Evolutionary conservation across 1,140 invertebrate species (phyloP).

Genomic region (Drosophila sp.): DNA sequence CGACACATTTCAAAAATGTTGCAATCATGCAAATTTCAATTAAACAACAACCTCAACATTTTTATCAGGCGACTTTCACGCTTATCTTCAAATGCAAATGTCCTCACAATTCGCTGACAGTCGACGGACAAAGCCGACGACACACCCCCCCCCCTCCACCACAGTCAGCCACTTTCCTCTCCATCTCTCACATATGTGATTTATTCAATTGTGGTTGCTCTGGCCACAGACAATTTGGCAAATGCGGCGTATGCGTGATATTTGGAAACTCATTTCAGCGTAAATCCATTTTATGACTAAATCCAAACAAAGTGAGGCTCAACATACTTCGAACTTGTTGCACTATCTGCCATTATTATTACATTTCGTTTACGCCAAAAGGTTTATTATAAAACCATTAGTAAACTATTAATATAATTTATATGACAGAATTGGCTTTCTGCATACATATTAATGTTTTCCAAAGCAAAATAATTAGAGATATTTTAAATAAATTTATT

Average conservation of each 20-base stretch:
- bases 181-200: no score
- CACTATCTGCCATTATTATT: constrained; percentile 38
- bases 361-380: constrained; percentile 16
- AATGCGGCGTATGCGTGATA: constrained; percentile 30
- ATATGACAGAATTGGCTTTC: not conserved
- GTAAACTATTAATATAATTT: constrained; percentile 12
- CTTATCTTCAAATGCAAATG: constrained; percentile 61
- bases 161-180: constrained; percentile 10
- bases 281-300: constrained; percentile 18
- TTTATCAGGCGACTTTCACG: constrained; percentile 48
- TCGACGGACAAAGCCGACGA: constrained; percentile 20
- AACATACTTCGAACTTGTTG: constrained; percentile 46
- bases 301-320: constrained; percentile 11
- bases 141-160: not conserved
- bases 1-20: constrained; percentile 45
- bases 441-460: no score
- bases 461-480: no score
- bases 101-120: constrained; percentile 34
- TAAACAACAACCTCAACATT: constrained; percentile 54
- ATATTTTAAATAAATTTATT: no score
- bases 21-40: constrained; percentile 70
- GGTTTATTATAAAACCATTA: constrained; percentile 41
- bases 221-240: constrained; percentile 54
- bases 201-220: constrained; percentile 59
- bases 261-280: constrained; percentile 31